Conservation (phyloP, 2,888 invertebrate genomes). For the Caenorhabditis sp. region DNA sequence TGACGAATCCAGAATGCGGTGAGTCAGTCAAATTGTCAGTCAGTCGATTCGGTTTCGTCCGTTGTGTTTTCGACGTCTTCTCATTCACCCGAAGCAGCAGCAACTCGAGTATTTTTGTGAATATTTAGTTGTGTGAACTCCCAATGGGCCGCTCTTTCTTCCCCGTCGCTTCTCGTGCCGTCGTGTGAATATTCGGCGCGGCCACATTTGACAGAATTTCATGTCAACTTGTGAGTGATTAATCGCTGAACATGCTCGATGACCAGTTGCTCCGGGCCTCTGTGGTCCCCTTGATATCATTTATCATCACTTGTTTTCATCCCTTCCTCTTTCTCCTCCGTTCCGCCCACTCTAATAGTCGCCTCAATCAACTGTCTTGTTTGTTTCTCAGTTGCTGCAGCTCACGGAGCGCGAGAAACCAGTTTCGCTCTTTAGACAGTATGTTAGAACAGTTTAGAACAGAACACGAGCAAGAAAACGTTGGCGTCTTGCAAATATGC, state of each 20-base stretch:
- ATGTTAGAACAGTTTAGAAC: conserved; percentile 25
- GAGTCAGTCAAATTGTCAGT: no score
- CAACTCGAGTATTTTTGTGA: conserved; percentile 54
- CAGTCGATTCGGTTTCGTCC: no score
- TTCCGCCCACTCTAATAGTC: no score
- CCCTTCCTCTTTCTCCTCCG: background rate
- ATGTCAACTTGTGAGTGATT: conserved; percentile 11
- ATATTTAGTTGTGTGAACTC: conserved; percentile 54
- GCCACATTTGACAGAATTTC: no score
- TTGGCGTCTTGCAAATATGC: conserved; percentile 25
- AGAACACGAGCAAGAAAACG: no score
- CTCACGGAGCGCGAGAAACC: no score
- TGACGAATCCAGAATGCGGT: no score
- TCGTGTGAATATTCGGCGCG: conserved; percentile 23
- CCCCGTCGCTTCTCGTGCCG: conserved; percentile 14
- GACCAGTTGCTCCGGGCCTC: conserved; percentile 17
- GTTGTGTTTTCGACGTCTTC: conserved; percentile 4
- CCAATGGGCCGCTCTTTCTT: conserved; percentile 41
- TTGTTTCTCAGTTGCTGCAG: conserved; percentile 3
- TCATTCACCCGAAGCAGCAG: conserved; percentile 5
- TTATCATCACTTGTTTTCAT: conserved; percentile 24
- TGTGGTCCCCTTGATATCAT: background rate
- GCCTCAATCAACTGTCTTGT: conserved; percentile 7
- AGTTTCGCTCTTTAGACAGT: no score
- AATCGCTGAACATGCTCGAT: conserved; percentile 6